Conservation (phyloP, 2,888 invertebrate genomes). For the Trypoxylon attenuatum region DNA sequence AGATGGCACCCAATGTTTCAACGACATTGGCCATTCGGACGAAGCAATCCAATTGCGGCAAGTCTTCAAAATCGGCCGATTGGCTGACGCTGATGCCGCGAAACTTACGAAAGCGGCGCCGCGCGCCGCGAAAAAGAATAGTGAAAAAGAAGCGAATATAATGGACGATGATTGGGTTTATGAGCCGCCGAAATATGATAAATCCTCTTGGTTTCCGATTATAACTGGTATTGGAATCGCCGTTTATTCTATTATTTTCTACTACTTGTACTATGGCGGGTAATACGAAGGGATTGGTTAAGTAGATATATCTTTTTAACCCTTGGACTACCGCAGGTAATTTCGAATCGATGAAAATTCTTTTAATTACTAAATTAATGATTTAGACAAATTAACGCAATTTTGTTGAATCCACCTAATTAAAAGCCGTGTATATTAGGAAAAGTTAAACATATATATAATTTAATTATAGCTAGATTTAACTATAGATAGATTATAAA, state of each 20-base stretch:
- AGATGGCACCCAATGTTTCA: conserved; percentile 80
- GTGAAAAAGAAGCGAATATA: conserved; percentile 21
- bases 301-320: no score
- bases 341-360: no score
- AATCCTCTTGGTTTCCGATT: conserved; percentile 32
- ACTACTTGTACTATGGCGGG: conserved; percentile 24
- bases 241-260: conserved; percentile 59
- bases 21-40: conserved; percentile 82
- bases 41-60: conserved; percentile 81
- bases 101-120: no score
- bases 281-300: neutral
- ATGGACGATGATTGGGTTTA: conserved; percentile 61
- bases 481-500: no score
- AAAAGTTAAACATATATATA: no score
- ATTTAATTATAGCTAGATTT: no score
- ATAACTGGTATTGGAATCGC: conserved; percentile 41
- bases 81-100: neutral
- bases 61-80: conserved; percentile 77
- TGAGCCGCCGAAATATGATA: conserved; percentile 46
- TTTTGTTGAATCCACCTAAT: no score
- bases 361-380: no score
- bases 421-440: no score
- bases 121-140: no score
- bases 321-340: no score
- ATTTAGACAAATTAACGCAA: no score